A percentile compares a stretch with the other conserved stretches of the same genome.
Evolutionary conservation across 2,888 invertebrate genomes (phyloP).

Genomic region (Drosophila paramelanica): DNA sequence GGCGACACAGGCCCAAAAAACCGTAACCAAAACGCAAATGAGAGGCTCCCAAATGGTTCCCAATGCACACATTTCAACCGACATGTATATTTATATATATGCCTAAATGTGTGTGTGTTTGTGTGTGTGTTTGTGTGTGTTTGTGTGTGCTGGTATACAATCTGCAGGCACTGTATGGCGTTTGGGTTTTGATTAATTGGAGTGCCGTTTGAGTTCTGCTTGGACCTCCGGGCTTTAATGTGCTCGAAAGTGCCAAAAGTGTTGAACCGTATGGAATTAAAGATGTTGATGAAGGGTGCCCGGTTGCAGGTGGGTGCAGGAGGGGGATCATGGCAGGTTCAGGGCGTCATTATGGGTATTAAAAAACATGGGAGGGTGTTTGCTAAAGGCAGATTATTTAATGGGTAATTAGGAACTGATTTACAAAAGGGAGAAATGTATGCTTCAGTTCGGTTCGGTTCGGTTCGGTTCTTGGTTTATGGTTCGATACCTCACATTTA

Average conservation of each 20-base stretch:
- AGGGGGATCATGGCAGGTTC: not conserved
- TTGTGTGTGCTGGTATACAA: conserved; percentile 42
- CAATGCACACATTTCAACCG: conserved; percentile 38
- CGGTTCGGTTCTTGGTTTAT: too few species aligned
- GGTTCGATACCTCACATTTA: too few species aligned
- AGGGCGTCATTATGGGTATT: not conserved
- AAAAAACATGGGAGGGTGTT: not conserved
- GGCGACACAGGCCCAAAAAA: conserved; percentile 31
- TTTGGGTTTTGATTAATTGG: conserved; percentile 66
- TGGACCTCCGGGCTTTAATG: conserved; percentile 30
- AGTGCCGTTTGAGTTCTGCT: conserved; percentile 59
- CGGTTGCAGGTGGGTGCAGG: not conserved
- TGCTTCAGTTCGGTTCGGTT: too few species aligned
- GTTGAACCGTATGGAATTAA: conserved; percentile 31
- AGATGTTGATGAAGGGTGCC: conserved; percentile 17
- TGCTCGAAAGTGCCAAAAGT: conserved; percentile 22
- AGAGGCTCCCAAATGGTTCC: conserved; percentile 39
- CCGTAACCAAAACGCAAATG: conserved; percentile 29
- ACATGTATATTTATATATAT: conserved; percentile 13
- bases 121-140: conserved; percentile 2
- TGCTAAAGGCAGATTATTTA: conserved; percentile 1
- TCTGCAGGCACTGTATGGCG: conserved; percentile 54
- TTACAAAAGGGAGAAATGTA: too few species aligned
- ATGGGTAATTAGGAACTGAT: conserved; percentile 7
- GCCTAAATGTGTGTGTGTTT: conserved; percentile 9